Evolutionary conservation across 2,113 vertebrate genomes (phyloP), one percentile per base, ranked within the genome.

Genomic region (Catharus bicknelli): DNA sequence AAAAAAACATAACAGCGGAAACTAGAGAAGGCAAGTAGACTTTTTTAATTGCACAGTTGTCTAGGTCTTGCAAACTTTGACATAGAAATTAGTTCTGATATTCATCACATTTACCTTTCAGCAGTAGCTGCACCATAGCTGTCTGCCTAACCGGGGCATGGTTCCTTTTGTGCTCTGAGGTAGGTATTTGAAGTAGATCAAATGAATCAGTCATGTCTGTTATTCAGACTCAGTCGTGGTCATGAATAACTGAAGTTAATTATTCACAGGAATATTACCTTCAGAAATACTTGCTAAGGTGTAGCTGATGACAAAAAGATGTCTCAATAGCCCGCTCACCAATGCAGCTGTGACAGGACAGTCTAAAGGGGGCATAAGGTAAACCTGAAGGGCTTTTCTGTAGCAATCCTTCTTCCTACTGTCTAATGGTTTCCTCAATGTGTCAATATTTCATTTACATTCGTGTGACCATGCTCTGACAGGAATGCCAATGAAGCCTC

Each of bases 371-470:
- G 42, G 36, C 34, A 38, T 58, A 77, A 91, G 27, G 25, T 20
- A 90, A 88, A 48, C 36, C 45, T 93, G 79, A 73, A 81, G 80
- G 25, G 34, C 38, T 89, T 67, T 58, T 30, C 50, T 70, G 5
- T 59, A 47, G 23, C 77, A 74, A 95, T 85, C 55, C 34, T 85
- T 83, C 59, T 93, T 91, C 43, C 55, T 83, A 26, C 43, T 70
- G 84, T 90, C 94, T 91, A 59, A 55, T 50, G 22, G 61, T 86
- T 88, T 87, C 76, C 73, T 73, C 92, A 83, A 76, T 53, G 36
- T 94, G 90, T 90, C 94, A 78, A 75, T 95, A 94, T 88, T 92
- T 85, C 10, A 1, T 73, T 91, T 83, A 36, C 45, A n/a, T 96
- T 63, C 32, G 13, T 83, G 55, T 88, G 79, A 55, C 66, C 53